Base-by-base conservation (phyloP, 2,113 vertebrate genomes). In the Tretioscincus oriximinensis region DNA sequence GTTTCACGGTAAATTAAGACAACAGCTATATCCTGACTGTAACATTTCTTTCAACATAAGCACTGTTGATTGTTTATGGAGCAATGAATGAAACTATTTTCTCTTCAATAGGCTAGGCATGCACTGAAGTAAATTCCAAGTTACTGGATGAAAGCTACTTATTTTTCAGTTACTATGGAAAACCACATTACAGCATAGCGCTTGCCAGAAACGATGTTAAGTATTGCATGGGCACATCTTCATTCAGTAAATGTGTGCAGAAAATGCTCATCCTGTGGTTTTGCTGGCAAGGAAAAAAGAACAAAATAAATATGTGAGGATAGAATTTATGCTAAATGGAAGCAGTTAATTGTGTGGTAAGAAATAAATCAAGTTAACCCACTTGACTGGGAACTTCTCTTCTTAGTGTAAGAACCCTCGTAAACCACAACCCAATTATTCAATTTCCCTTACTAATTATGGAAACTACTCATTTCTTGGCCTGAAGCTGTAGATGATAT, bases 361-460 rank as follows among this genome's bases (percentile, higher is more conserved):
- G 81, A 78, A 82, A 91, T 87, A 90, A 92, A 91, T 92, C 82
- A 90, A 80, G 66, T 82, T 90, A 94, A 84, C 67, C 61, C 63
- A 91, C 75, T 90, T 94, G 81, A 92, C 84, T 92, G 66, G 81
- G 77, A 88, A 72, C 86, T 93, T 91, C 83, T 84, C 73, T 89
- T 93, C 77, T 84, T 88, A 88, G 80, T 82, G 64, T 65, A 84
- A 83, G 77, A 90, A 87, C 20, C 47, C 73, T 90, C 82, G 89
- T 91, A 92, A 93, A 90, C 82, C 67, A 89, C 77, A 89, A 85
- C 76, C 82, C 87, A 94, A 89, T 93, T 94, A 93, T 90, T 94
- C 86, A 93, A 91, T 93, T 94, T 95, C 69, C 83, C 76, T 89
- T 90, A 90, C 83, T 93, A 95, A 92, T 92, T 93, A 93, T 91